Evolutionary conservation across 2,888 invertebrate species (phyloP).

Genomic region (Ophion obscuratus): DNA sequence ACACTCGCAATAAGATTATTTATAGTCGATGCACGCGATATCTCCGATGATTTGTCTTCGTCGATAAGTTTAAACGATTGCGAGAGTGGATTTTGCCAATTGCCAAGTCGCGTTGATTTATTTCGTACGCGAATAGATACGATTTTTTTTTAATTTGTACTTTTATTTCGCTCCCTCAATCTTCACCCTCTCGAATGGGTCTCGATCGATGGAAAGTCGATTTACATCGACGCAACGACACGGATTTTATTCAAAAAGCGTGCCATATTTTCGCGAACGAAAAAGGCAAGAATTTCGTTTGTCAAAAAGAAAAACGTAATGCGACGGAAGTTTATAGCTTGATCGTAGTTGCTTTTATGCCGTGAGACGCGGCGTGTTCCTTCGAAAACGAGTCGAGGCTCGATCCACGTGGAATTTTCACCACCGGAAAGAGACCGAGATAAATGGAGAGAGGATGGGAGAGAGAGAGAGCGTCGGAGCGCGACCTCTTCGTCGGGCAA

Average conservation of each 20-base stretch:
- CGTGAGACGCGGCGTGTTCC: slow-evolving; percentile 45
- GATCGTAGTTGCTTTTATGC: slow-evolving; percentile 27
- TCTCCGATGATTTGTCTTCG: too few species aligned
- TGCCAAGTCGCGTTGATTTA: neutral
- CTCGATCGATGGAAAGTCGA: neutral
- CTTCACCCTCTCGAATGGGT: neutral
- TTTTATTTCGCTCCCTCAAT: neutral
- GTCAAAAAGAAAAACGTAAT: neutral
- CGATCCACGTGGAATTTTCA: too few species aligned
- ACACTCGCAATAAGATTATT: too few species aligned
- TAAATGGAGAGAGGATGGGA: neutral
- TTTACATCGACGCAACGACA: neutral
- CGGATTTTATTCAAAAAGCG: too few species aligned
- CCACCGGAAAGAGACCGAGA: neutral
- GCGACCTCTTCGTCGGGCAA: slow-evolving; percentile 20
- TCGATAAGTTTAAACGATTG: neutral
- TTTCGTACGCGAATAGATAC: neutral
- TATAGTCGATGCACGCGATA: too few species aligned
- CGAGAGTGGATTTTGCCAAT: neutral
- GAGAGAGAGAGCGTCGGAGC: neutral
- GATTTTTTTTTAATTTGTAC: neutral
- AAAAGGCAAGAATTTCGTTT: too few species aligned
- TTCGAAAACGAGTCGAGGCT: slow-evolving; percentile 37
- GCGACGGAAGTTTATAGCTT: slow-evolving; percentile 6
- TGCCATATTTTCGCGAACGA: too few species aligned